Evolutionary conservation across 2,888 invertebrate genomes (phyloP), one percentile per base, ranked within the genome.

Genomic region (Brenthis hecate): DNA sequence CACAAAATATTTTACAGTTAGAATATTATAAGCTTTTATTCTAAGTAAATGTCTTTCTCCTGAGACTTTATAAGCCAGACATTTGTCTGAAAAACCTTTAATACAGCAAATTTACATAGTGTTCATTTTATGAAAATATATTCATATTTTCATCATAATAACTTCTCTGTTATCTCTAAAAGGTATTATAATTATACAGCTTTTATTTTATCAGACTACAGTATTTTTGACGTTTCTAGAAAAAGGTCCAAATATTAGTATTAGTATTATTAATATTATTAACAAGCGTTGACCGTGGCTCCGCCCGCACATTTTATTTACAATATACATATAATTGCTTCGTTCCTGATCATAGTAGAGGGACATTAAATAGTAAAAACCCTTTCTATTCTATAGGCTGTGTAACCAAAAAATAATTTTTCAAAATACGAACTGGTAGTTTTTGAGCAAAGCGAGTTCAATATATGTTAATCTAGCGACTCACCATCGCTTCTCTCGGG

Each of bases 111-210:
- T 62, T 62, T 62, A 62, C 62, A 62, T 62, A 62, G 36, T 16
- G 53, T 43, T 62, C 53, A 53, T 62, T 62, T 61, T 61, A 62
- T 53, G 53, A 62, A 62, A 36, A 53, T 62, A 36, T 53, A 62
- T 62, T 62, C 36, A 62, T 43, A 53, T 62, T 61, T 61, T 61
- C 61, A 23, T 62, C 62, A 19, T 62, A 62, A 53, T 62, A 60
- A 28, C 48, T 48, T 60, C 50, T 23, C 16, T 53, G 13, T 62
- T 51, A 13, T 53, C 36, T 53, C 19, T 51, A 36, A 61, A 61
- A 61, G 6, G n/a, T 51, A 51, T 50, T 61, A 61, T 28, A 60
- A 50, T 50, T 51, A 61, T 51, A 32, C 16, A 61, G 50, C 36
- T 6, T 51, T 28, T 51, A n/a, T 32, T 51, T 61, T 2, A 32